These are phyloP conservation scores for Vanessa cardui DNA, from an alignment of 2,888 invertebrate species.

Conservation along the genomic window DNA sequence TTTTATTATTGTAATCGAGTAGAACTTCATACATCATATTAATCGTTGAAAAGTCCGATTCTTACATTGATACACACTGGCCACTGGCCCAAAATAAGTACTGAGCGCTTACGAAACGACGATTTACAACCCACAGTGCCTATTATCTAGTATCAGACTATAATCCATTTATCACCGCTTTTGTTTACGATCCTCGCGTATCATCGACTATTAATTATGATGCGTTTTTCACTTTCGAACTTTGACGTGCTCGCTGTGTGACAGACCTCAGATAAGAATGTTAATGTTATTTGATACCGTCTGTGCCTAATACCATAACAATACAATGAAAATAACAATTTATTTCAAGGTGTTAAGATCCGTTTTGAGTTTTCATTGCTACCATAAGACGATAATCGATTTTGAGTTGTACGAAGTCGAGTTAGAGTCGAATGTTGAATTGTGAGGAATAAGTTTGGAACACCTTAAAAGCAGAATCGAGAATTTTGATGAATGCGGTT, in stretches of 20 bases:
- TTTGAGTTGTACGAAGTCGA: constrained; percentile 50
- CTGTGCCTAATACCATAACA: constrained; percentile 52
- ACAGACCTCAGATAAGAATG: constrained; percentile 82
- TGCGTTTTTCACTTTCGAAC: constrained; percentile 80
- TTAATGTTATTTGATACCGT: constrained; percentile 76
- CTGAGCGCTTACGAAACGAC: constrained; percentile 76
- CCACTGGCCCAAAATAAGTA: constrained; percentile 41
- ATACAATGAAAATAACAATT: constrained; percentile 50
- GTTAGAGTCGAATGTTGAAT: constrained; percentile 51
- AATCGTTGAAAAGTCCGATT: constrained; percentile 10
- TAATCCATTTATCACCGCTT: constrained; percentile 83
- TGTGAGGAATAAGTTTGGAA: constrained; percentile 50
- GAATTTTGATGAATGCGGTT: constrained; percentile 82
- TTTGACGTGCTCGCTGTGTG: constrained; percentile 82
- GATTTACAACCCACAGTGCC: constrained; percentile 76
- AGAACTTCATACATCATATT: not conserved
- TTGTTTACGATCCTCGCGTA: constrained; percentile 82
- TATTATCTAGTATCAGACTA: constrained; percentile 77
- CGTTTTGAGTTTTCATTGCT: constrained; percentile 31
- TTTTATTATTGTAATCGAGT: too few relatives aligned
- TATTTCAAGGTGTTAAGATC: constrained; percentile 44
- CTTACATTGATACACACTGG: constrained; percentile 35
- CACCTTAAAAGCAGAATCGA: constrained; percentile 65
- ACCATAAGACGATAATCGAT: constrained; percentile 39
- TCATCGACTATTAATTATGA: constrained; percentile 83